Conservation (phyloP, 2,797 vertebrate genomes). For the Alectoris magna region DNA sequence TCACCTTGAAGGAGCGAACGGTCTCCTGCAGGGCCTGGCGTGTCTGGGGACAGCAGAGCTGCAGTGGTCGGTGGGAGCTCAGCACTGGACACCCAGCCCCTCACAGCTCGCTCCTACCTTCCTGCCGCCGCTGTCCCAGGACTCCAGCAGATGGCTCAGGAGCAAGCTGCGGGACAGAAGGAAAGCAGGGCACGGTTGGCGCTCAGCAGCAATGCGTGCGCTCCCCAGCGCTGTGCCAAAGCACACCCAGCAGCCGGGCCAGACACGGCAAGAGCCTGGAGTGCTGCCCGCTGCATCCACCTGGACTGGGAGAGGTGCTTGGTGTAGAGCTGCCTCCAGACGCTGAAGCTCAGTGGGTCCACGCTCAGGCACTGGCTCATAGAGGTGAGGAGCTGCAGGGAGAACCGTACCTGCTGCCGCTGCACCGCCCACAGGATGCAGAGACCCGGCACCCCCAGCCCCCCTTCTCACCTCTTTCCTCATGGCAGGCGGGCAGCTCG, state of each 20-base stretch:
- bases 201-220: background rate
- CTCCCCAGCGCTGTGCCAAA: no score
- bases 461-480: conserved; percentile 87
- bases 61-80: background rate
- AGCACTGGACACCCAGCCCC: background rate
- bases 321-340: conserved; percentile 95
- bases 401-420: background rate
- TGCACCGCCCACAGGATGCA: background rate
- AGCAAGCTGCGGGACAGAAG: conserved; percentile 83
- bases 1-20: conserved; percentile 89
- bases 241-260: background rate
- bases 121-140: conserved; percentile 86
- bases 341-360: conserved; percentile 89
- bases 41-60: conserved; percentile 62
- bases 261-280: background rate
- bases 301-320: conserved; percentile 94
- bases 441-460: background rate
- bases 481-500: conserved; percentile 88
- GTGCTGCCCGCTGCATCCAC: conserved; percentile 58
- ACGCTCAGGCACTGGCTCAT: conserved; percentile 90
- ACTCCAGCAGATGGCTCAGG: conserved; percentile 86
- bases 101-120: conserved; percentile 79
- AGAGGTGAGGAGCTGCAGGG: conserved; percentile 87
- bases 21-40: conserved; percentile 90
- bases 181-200: background rate